Evolutionary conservation across 2,797 vertebrate species (phyloP), one percentile per base, ranked within the genome.

Genomic region (Nyctalus aviator): DNA sequence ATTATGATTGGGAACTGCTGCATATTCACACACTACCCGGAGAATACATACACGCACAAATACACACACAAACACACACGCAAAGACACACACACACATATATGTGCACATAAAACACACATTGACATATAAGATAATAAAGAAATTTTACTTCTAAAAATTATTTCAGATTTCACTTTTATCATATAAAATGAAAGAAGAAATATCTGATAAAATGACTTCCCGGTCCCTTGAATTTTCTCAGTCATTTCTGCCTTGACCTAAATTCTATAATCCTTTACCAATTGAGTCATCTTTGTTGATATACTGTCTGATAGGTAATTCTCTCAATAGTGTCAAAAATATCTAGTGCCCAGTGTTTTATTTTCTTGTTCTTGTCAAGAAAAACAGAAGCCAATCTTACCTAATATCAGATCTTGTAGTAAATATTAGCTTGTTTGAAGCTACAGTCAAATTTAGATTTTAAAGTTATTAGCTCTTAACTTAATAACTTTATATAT

Each of bases 251-350:
- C 77, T 32, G 71, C 9, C 35, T 94, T 93, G 86, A 95, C 32
- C 66, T 94, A 30, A 68, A 79, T 86, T 91, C 59, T 79, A 32
- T 79, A 86, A 37, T 83, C 35, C 6, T 81, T 92, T 81, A 21
- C 79, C 8, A 77, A 55, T 62, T 85, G 23, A 68, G 8, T 72
- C 44, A 62, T 93, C 55, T 83, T n/a, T 90, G 48, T 77, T 93
- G 32, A 90, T 84, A 68, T 32, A 72, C 23, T 69, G 3, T 82
- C 92, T 78, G 30, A 41, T 37, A 84, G 75, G 89, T 79, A 77
- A 95, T 78, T 91, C 23, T 57, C 41, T 91, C 44, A 93, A 79
- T 50, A 64, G 21, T 78, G 64, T 95, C 66, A 96, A 55, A 94
- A 84, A 91, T 81, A 57, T 72, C 35, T 44, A 81, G 55, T 73